These are phyloP conservation scores for Lasioglossum figueresi DNA, from an alignment of 2,888 invertebrate genomes.

Conservation along the genomic window DNA sequence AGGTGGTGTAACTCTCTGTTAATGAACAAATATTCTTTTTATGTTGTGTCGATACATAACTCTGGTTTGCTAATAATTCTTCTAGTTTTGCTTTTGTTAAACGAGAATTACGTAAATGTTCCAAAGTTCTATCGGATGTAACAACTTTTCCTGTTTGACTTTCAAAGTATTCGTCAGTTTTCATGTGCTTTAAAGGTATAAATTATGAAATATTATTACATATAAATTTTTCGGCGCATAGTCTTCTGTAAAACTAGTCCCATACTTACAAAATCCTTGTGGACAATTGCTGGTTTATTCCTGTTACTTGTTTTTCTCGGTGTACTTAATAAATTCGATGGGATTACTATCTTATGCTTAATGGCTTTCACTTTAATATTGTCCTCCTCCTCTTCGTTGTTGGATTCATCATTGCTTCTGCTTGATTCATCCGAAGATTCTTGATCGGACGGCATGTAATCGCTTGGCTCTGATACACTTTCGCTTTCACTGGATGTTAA, in stretches of 20 bases:
- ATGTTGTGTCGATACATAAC: constrained; percentile 86
- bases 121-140: constrained; percentile 92
- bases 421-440: constrained; percentile 60
- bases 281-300: constrained; percentile 62
- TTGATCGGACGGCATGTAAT: constrained; percentile 72
- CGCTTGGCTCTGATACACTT: constrained; percentile 74
- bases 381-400: constrained; percentile 9
- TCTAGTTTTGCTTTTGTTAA: constrained; percentile 89
- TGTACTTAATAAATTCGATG: constrained; percentile 55
- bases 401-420: constrained; percentile 32
- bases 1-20: constrained; percentile 70
- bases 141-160: constrained; percentile 82
- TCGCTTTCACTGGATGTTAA: constrained; percentile 74
- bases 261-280: constrained; percentile 76
- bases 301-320: constrained; percentile 57
- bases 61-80: constrained; percentile 85
- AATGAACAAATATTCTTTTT: constrained; percentile 75
- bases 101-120: constrained; percentile 89
- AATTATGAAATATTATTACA: constrained; percentile 22
- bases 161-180: constrained; percentile 82
- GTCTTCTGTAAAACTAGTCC: constrained; percentile 1
- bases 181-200: constrained; percentile 69
- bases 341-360: constrained; percentile 28
- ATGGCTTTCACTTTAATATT: constrained; percentile 17
- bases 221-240: constrained; percentile 19